These are phyloP conservation scores for Podabrus alpinus DNA, from an alignment of 2,888 invertebrate genomes.

Conservation along the genomic window DNA sequence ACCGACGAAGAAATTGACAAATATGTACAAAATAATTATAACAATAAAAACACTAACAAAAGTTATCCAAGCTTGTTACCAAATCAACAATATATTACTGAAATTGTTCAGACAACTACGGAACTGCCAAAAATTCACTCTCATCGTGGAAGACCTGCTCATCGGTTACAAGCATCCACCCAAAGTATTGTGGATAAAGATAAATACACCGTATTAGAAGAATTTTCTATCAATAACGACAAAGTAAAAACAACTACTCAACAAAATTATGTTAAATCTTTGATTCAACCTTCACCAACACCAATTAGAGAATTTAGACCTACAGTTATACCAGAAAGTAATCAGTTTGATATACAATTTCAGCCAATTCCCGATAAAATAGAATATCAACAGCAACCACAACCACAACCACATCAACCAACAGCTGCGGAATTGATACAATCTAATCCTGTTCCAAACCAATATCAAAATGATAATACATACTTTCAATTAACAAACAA, in stretches of 20 bases:
- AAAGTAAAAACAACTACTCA: conserved; percentile 20
- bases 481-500: background rate
- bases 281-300: background rate
- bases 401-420: conserved; percentile 48
- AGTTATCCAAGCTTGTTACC: background rate
- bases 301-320: background rate
- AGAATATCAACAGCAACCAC: conserved; percentile 38
- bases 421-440: background rate
- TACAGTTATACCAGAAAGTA: background rate
- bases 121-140: background rate
- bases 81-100: background rate
- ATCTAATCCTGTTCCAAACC: background rate
- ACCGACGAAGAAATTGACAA: background rate
- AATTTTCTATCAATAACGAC: conserved; percentile 39
- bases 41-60: background rate
- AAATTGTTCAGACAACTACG: background rate
- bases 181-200: conserved; percentile 31
- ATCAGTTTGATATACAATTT: background rate
- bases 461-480: background rate
- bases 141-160: background rate
- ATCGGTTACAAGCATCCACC: conserved; percentile 15
- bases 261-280: background rate
- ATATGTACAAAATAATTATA: background rate
- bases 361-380: background rate
- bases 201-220: conserved; percentile 48